These are phyloP conservation scores for Idaea biselata DNA, from an alignment of 2,888 invertebrate species.

Conservation along the genomic window DNA sequence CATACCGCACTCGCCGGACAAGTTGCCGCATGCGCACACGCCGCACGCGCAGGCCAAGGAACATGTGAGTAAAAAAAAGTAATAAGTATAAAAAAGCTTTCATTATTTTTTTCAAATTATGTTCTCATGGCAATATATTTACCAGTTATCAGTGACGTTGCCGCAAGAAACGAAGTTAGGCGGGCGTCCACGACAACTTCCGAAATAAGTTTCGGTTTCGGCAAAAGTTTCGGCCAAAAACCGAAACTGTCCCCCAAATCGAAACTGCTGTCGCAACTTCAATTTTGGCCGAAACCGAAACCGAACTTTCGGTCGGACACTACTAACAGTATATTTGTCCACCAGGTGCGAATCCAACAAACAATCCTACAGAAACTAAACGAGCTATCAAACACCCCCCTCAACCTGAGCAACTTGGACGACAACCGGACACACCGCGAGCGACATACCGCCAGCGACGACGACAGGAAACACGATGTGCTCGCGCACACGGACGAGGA, in stretches of 20 bases:
- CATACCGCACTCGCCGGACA: slow-evolving; percentile 65
- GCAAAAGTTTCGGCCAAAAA: too few relatives aligned
- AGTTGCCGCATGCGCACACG: slow-evolving; percentile 44
- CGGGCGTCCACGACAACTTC: too few relatives aligned
- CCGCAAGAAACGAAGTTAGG: too few relatives aligned
- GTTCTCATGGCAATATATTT: too few relatives aligned
- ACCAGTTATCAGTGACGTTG: too few relatives aligned
- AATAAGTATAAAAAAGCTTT: too few relatives aligned
- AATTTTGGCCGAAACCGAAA: too few relatives aligned
- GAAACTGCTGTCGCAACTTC: too few relatives aligned
- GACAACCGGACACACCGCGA: slow-evolving; percentile 29
- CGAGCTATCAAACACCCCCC: slow-evolving; percentile 69
- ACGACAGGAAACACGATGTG: slow-evolving; percentile 44
- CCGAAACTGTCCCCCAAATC: too few relatives aligned
- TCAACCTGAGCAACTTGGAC: slow-evolving; percentile 72
- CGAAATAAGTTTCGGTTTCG: too few relatives aligned
- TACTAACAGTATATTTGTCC: background rate
- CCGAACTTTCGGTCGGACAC: too few relatives aligned
- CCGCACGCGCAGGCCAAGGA: slow-evolving; percentile 41
- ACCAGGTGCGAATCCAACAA: slow-evolving; percentile 66
- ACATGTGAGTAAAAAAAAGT: background rate
- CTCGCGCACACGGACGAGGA: slow-evolving; percentile 46
- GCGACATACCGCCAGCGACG: slow-evolving; percentile 9
- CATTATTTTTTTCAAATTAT: too few relatives aligned
- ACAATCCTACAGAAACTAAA: slow-evolving; percentile 66